Conservation (phyloP, 2,888 invertebrate species). For the Andrena marginata region DNA sequence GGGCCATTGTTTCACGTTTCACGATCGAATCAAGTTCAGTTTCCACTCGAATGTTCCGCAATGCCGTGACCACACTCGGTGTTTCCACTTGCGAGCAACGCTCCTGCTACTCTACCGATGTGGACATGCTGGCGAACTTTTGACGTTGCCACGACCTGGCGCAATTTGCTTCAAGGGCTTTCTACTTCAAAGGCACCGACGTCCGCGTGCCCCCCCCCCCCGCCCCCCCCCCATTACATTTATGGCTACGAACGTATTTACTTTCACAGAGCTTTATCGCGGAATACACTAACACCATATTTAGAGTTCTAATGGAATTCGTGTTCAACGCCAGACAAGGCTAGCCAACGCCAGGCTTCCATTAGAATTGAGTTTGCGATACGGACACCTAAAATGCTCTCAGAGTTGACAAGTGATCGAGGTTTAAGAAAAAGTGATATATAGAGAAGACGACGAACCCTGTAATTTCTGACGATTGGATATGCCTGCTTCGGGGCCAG, state of each 20-base stretch:
- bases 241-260: slow-evolving; percentile 48
- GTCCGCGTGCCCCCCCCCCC: slow-evolving; percentile 31
- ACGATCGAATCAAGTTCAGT: slow-evolving; percentile 70
- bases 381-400: neutral
- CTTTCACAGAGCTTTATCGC: slow-evolving; percentile 39
- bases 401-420: too few species aligned
- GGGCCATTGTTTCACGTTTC: slow-evolving; percentile 67
- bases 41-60: slow-evolving; percentile 67
- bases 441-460: too few species aligned
- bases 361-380: neutral
- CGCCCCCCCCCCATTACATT: slow-evolving; percentile 21
- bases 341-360: neutral
- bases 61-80: slow-evolving; percentile 70
- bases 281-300: slow-evolving; percentile 26
- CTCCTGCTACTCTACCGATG: slow-evolving; percentile 24
- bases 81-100: slow-evolving; percentile 63
- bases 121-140: slow-evolving; percentile 63
- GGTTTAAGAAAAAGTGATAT: too few species aligned
- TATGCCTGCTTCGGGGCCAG: too few species aligned
- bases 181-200: slow-evolving; percentile 61
- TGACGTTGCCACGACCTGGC: slow-evolving; percentile 58
- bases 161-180: slow-evolving; percentile 64
- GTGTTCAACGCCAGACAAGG: neutral
- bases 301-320: slow-evolving; percentile 31
- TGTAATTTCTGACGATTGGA: too few species aligned